These are phyloP conservation scores for Dicyrtomina minuta DNA, from an alignment of 2,888 invertebrate genomes.

Conservation along the genomic window DNA sequence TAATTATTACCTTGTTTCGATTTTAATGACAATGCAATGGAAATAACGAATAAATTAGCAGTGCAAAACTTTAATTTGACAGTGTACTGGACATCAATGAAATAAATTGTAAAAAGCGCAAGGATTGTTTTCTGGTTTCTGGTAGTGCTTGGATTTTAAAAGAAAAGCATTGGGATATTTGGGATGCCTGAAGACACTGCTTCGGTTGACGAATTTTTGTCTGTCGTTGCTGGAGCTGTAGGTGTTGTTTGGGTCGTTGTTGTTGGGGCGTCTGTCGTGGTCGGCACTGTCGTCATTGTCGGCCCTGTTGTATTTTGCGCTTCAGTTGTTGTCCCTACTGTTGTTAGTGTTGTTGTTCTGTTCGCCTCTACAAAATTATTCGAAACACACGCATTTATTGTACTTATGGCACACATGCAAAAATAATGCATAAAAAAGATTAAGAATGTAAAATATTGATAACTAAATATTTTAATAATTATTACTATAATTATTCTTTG, in stretches of 20 bases:
- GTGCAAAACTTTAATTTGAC: too few relatives aligned
- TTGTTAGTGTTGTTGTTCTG: constrained; percentile 1
- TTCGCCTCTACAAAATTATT: not conserved
- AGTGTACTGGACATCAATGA: too few relatives aligned
- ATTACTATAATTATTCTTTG: too few relatives aligned
- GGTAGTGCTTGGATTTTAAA: constrained; percentile 5
- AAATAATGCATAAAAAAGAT: too few relatives aligned
- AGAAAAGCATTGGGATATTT: not conserved
- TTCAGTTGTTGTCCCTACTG: constrained; percentile 4
- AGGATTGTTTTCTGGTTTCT: not conserved
- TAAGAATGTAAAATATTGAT: too few relatives aligned
- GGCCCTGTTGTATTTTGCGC: too few relatives aligned
- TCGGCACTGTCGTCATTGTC: not conserved
- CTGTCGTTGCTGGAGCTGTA: not conserved
- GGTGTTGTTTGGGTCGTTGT: constrained; percentile 3
- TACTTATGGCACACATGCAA: too few relatives aligned
- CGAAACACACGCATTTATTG: not conserved
- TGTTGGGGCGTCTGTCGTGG: not conserved
- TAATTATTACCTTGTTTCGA: too few relatives aligned
- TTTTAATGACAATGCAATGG: too few relatives aligned
- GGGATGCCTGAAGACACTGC: not conserved
- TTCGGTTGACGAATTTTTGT: not conserved
- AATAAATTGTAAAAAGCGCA: too few relatives aligned
- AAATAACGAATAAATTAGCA: too few relatives aligned
- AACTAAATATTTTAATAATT: too few relatives aligned